Evolutionary conservation across 2,797 vertebrate species (phyloP).

Genomic region (Crenichthys baileyi): DNA sequence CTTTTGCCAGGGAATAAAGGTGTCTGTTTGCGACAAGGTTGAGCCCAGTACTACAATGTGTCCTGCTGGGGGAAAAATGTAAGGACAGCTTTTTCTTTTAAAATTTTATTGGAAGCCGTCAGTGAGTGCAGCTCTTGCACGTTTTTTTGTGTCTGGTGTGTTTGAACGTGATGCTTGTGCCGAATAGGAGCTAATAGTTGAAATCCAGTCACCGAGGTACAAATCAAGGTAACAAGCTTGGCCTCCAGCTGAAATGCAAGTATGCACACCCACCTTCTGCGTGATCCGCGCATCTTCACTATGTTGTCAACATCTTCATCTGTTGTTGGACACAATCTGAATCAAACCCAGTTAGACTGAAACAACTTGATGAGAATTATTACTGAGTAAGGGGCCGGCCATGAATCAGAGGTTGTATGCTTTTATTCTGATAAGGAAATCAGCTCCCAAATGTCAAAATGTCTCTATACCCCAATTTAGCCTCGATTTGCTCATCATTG

Average conservation of each 20-base stretch:
- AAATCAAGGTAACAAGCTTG: constrained; percentile 48
- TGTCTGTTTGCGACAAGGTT: constrained; percentile 43
- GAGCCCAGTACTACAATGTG: constrained; percentile 25
- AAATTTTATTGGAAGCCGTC: constrained; percentile 18
- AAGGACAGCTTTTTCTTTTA: constrained; percentile 12
- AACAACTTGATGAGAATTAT: background rate
- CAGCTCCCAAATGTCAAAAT: background rate
- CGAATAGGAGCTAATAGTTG: constrained; percentile 49
- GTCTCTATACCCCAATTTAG: background rate
- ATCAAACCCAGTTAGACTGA: background rate
- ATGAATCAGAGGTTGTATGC: background rate
- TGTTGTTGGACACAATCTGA: background rate
- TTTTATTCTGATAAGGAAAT: background rate
- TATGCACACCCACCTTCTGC: constrained; percentile 13
- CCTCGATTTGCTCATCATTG: background rate
- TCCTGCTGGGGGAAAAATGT: constrained; percentile 26
- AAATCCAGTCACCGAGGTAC: constrained; percentile 31
- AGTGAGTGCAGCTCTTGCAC: constrained; percentile 10
- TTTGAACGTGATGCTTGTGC: constrained; percentile 14
- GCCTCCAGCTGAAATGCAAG: constrained; percentile 34
- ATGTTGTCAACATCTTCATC: no score
- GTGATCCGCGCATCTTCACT: constrained; percentile 14
- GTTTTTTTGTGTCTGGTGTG: background rate
- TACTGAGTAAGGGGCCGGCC: background rate
- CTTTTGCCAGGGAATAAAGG: constrained; percentile 53